Percentiles rank a stretch among this genome's conserved stretches.
Conservation (phyloP, 2,113 vertebrate species). For the Porphyrio hochstetteri region DNA sequence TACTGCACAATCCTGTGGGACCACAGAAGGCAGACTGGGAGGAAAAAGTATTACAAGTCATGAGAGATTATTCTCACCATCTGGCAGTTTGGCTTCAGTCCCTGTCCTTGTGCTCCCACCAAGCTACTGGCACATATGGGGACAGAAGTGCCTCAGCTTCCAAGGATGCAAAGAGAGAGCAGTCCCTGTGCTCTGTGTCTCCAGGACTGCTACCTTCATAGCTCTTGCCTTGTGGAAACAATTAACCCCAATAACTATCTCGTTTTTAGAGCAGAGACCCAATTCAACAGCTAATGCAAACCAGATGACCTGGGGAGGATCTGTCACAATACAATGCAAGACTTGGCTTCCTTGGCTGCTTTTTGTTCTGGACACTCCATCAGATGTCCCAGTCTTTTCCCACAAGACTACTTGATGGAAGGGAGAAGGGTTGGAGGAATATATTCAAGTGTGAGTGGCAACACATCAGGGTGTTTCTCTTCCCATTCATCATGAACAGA, state of each 20-base stretch:
- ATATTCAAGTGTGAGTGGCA: neutral
- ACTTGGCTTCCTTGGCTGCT: neutral
- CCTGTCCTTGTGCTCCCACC: neutral
- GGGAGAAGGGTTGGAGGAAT: neutral
- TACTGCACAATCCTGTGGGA: neutral
- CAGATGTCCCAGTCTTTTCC: neutral
- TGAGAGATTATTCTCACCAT: neutral
- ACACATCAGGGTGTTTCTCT: neutral
- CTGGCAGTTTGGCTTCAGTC: slow-evolving; percentile 1
- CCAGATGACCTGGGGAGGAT: neutral
- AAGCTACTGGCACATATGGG: neutral
- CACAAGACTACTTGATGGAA: neutral
- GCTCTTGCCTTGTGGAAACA: neutral
- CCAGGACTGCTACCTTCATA: neutral
- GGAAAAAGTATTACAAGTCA: neutral
- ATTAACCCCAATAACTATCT: neutral
- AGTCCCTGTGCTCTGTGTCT: neutral
- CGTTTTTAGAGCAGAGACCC: slow-evolving; percentile 1
- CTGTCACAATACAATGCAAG: neutral
- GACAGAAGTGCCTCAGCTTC: neutral
- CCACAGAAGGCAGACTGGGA: neutral
- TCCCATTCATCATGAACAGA: neutral
- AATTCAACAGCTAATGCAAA: neutral
- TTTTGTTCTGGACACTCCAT: neutral
- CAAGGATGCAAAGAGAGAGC: neutral